Percentiles rank a stretch among this genome's conserved stretches.
Evolutionary conservation across 2,797 vertebrate genomes (phyloP).

Genomic region (Chrysocyon brachyurus): DNA sequence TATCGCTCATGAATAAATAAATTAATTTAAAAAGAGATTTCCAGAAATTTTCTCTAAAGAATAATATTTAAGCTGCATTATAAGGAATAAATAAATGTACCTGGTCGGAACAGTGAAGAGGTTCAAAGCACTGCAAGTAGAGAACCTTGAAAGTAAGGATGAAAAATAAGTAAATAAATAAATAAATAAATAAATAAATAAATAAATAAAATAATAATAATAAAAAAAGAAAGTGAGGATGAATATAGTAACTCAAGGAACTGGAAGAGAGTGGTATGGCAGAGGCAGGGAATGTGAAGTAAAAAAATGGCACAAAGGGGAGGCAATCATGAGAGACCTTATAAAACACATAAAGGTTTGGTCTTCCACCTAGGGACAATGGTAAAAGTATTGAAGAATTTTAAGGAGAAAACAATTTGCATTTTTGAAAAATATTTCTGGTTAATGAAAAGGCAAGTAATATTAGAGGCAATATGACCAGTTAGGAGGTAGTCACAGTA

Average conservation of each 20-base stretch:
- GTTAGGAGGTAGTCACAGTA: not conserved
- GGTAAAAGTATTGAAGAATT: conserved; percentile 30
- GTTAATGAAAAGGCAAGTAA: conserved; percentile 3
- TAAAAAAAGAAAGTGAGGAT: not conserved
- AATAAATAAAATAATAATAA: no score
- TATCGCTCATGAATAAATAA: no score
- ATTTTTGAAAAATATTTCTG: conserved; percentile 15
- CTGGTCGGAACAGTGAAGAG: not conserved
- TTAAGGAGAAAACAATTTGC: conserved; percentile 24
- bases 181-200: no score
- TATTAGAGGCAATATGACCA: not conserved
- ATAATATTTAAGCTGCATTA: conserved; percentile 22
- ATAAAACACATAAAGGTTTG: not conserved
- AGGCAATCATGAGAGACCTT: not conserved
- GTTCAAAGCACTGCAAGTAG: conserved; percentile 34
- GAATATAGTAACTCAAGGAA: not conserved
- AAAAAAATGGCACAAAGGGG: not conserved
- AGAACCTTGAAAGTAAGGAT: conserved; percentile 13
- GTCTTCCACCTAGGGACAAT: not conserved
- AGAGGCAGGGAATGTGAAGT: not conserved
- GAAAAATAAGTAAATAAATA: not conserved
- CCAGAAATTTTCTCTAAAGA: not conserved
- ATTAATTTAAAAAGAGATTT: not conserved
- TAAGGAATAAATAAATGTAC: conserved; percentile 44
- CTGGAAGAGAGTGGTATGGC: not conserved